Percentiles rank a stretch among this genome's conserved stretches.
Evolutionary conservation across 2,113 vertebrate genomes (phyloP).

Genomic region (Hiodon alosoides): DNA sequence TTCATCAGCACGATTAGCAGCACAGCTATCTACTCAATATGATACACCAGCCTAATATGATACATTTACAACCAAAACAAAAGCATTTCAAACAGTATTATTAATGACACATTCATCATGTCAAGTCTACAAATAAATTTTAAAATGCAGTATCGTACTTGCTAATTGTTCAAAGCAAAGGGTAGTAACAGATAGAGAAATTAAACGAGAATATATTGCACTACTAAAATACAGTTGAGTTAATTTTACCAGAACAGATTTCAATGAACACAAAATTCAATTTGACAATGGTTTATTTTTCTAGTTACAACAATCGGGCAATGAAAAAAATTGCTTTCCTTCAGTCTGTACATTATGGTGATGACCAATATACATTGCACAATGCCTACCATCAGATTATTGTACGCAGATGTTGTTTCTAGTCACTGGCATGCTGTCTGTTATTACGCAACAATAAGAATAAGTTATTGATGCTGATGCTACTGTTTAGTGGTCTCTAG

Average conservation of each 20-base stretch:
- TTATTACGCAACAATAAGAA: conserved; percentile 28
- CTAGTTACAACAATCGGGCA: conserved; percentile 34
- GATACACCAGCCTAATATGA: too few relatives aligned
- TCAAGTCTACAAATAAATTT: too few relatives aligned
- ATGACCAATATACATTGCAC: conserved; percentile 37
- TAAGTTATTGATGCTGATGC: conserved; percentile 18
- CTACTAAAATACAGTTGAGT: conserved; percentile 17
- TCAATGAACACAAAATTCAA: conserved; percentile 15
- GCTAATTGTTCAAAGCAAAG: too few relatives aligned
- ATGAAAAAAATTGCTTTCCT: conserved; percentile 23
- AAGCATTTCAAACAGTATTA: too few relatives aligned
- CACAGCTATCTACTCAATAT: too few relatives aligned
- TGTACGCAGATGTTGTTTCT: conserved; percentile 27
- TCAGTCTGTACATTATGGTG: conserved; percentile 36
- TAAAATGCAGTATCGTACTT: too few relatives aligned
- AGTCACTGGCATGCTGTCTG: conserved; percentile 41
- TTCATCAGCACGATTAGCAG: too few relatives aligned
- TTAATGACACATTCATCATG: too few relatives aligned
- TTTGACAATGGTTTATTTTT: conserved; percentile 31
- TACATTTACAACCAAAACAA: too few relatives aligned
- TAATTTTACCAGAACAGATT: conserved; percentile 8
- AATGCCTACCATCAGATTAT: conserved; percentile 29
- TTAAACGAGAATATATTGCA: conserved; percentile 31
- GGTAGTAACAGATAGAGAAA: too few relatives aligned
- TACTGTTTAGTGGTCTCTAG: conserved; percentile 30